Evolutionary conservation across 2,888 invertebrate species (phyloP), one percentile per base, ranked within the genome.

Genomic region (Vannuccia rotundouncinata): DNA sequence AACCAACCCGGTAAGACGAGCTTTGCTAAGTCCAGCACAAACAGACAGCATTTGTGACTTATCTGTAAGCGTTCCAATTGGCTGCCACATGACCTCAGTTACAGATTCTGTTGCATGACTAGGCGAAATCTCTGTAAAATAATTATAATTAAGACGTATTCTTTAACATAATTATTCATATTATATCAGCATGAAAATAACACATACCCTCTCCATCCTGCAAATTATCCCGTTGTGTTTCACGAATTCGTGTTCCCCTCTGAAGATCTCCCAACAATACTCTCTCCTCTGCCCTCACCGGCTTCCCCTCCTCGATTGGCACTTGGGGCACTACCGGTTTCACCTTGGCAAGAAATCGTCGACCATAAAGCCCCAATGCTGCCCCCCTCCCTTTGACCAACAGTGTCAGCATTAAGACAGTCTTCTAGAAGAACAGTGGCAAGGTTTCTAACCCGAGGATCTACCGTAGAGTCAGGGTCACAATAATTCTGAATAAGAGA

Each of bases 1-100:
- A 81, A 98, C 96, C 83, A 98, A 82, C 1, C 59, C 77, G 1
- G 76, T 81, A 13, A 82, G 78, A 0, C 81, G 74, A 0, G 79
- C 59, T 60, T 83, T 82, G 30, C 73, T 60, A 5, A 82, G 80
- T 13, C 31, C 28, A 1, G 78, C 13, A 31, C 73, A 80, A 29
- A 82, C 17, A 5, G 2, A 2, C 5, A n/a, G 2, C 25, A 75
- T 1, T 29, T 75, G 30, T 2, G 75, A 29, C 5, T 1, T 2
- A 27, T 75, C 29, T 2, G 1, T 10, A 31, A 5, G 13, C 30
- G 2, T 2, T 25, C 75, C 75, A 75, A 75, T 10, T 1, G 29
- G 29, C 25, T 75, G 75, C 75, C 75, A 75, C 25, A 75, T 75
- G 5, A 75, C 17, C 17, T 75, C 75, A 31, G 75, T 31, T 2